phyloP scores from a whole-genome alignment of 2,113 vertebrate species.

The Podilymbus podiceps region DNA sequence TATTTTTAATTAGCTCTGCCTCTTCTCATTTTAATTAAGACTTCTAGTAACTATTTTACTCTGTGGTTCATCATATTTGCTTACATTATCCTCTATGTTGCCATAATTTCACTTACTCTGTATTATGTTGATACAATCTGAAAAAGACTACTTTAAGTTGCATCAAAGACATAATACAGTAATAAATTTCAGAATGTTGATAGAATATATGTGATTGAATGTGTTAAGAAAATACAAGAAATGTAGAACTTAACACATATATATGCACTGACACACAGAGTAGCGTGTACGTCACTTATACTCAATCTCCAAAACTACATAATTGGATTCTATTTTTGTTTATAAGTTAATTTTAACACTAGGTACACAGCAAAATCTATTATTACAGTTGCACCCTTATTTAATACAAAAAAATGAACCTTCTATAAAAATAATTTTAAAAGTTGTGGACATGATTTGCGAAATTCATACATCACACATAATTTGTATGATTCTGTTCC shows the following conservation, averaged over 20 bases:
- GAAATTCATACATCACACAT: not conserved
- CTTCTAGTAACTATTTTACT: not conserved
- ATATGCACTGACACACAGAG: not conserved
- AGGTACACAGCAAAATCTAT: not conserved
- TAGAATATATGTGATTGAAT: not conserved
- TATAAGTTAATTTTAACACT: not conserved
- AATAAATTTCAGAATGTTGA: not conserved
- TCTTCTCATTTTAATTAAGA: conserved; percentile 24
- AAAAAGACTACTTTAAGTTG: not conserved
- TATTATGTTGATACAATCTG: not conserved
- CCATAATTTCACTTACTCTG: not conserved
- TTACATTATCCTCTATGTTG: not conserved
- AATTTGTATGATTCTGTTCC: not conserved
- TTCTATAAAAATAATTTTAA: not conserved
- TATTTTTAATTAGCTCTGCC: conserved; percentile 10
- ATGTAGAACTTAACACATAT: not conserved
- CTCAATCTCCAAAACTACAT: not conserved
- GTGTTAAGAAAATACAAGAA: not conserved
- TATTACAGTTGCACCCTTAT: not conserved
- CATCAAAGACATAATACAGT: not conserved
- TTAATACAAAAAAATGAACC: not conserved
- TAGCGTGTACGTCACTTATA: not conserved
- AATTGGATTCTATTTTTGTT: not conserved
- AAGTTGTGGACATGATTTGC: not conserved
- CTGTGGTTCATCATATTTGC: not conserved